phyloP scores from a whole-genome alignment of 2,113 vertebrate species.

The Rhinolophus sinicus region DNA sequence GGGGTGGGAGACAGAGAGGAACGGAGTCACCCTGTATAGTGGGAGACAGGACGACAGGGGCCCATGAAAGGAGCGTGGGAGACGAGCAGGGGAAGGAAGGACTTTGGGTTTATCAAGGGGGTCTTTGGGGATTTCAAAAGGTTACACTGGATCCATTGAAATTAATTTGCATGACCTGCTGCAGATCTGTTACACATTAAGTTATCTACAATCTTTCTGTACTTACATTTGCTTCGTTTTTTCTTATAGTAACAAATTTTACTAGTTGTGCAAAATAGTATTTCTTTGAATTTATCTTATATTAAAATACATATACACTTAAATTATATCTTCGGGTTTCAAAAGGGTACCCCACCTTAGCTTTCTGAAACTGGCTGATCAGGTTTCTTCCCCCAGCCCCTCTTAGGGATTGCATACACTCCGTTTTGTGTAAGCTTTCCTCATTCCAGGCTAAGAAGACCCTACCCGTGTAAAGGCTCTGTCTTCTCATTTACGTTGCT shows the following conservation, averaged over 20 bases:
- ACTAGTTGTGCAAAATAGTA: background rate
- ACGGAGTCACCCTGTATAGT: rapidly evolving
- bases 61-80: rapidly evolving
- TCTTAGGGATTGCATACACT: rapidly evolving
- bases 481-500: background rate
- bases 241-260: background rate
- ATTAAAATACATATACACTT: background rate
- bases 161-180: background rate
- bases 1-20: background rate
- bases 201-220: background rate
- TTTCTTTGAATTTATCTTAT: background rate
- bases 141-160: background rate
- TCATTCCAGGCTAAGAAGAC: background rate
- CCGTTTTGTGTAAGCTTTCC: background rate
- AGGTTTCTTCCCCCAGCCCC: background rate
- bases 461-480: rapidly evolving
- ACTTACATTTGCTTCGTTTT: background rate
- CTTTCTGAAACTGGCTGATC: background rate
- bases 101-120: background rate
- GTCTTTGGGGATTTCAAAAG: background rate
- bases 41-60: rapidly evolving
- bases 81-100: too few relatives aligned
- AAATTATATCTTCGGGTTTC: background rate
- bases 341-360: rapidly evolving
- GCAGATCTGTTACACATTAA: background rate